Evolutionary conservation across 2,888 invertebrate species (phyloP).

Genomic region (Drosophila subquinaria): DNA sequence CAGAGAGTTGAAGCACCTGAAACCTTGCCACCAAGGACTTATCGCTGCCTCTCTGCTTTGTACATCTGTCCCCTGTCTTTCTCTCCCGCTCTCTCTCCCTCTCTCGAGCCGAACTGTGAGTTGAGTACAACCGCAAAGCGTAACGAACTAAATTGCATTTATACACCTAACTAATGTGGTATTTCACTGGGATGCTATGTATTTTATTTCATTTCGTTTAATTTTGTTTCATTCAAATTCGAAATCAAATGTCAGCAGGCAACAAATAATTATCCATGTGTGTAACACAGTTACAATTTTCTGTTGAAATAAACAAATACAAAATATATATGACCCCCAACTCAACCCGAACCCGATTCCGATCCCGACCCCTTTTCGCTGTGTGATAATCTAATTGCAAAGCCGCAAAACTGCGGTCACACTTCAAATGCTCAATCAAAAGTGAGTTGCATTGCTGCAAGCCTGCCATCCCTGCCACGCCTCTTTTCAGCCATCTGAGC

Average conservation of each 20-base stretch:
- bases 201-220: slow-evolving; percentile 62
- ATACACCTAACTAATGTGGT: slow-evolving; percentile 76
- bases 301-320: slow-evolving; percentile 55
- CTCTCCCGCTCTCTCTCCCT: neutral
- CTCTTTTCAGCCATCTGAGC: slow-evolving; percentile 7
- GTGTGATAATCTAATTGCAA: slow-evolving; percentile 80
- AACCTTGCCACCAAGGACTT: slow-evolving; percentile 71
- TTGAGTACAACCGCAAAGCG: slow-evolving; percentile 68
- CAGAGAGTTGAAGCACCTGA: slow-evolving; percentile 76
- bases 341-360: neutral
- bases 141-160: slow-evolving; percentile 81
- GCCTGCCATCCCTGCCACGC: slow-evolving; percentile 1
- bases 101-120: slow-evolving; percentile 10
- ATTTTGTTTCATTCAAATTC: slow-evolving; percentile 43
- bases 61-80: neutral
- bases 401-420: slow-evolving; percentile 72
- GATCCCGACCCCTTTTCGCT: neutral
- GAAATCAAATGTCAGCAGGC: slow-evolving; percentile 63
- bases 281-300: slow-evolving; percentile 42
- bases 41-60: slow-evolving; percentile 23
- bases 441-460: slow-evolving; percentile 46
- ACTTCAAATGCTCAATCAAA: slow-evolving; percentile 75
- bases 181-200: slow-evolving; percentile 38
- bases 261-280: slow-evolving; percentile 72
- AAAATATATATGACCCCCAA: neutral